These are phyloP conservation scores for Zenarchopterus dispar DNA, from an alignment of 2,797 vertebrate species.

Conservation along the genomic window DNA sequence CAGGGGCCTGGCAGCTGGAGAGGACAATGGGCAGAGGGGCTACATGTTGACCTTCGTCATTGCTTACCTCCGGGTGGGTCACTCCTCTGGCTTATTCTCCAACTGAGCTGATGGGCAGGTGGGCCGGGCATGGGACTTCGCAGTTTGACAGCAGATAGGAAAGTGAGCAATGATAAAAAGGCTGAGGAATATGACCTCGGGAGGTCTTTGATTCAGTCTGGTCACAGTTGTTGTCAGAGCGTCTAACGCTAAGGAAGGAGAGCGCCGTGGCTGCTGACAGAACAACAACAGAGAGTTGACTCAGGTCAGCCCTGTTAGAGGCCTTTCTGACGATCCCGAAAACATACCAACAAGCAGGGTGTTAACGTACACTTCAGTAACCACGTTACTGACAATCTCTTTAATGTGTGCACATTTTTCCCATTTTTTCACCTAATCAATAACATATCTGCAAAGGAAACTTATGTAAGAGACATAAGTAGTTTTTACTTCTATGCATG, in stretches of 20 bases:
- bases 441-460: no score
- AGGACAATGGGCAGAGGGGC: constrained; percentile 99
- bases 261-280: constrained; percentile 38
- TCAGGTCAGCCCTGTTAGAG: constrained; percentile 37
- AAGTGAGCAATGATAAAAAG: constrained; percentile 46
- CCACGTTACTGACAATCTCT: background rate
- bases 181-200: constrained; percentile 61
- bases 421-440: background rate
- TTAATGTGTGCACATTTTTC: background rate
- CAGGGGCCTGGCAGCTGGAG: constrained; percentile 97
- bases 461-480: no score
- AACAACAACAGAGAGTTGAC: constrained; percentile 50
- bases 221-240: constrained; percentile 67
- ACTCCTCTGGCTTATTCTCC: constrained; percentile 44
- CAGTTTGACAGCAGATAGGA: constrained; percentile 61
- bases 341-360: constrained; percentile 9
- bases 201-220: constrained; percentile 65
- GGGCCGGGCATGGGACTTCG: constrained; percentile 29
- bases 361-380: constrained; percentile 2
- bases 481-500: no score
- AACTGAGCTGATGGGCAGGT: constrained; percentile 54
- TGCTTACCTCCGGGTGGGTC: constrained; percentile 97
- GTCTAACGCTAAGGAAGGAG: constrained; percentile 40
- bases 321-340: constrained; percentile 24
- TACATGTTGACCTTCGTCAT: constrained; percentile 99